phyloP scores from a whole-genome alignment of 2,888 invertebrate species.

The Oscheius sp. region DNA sequence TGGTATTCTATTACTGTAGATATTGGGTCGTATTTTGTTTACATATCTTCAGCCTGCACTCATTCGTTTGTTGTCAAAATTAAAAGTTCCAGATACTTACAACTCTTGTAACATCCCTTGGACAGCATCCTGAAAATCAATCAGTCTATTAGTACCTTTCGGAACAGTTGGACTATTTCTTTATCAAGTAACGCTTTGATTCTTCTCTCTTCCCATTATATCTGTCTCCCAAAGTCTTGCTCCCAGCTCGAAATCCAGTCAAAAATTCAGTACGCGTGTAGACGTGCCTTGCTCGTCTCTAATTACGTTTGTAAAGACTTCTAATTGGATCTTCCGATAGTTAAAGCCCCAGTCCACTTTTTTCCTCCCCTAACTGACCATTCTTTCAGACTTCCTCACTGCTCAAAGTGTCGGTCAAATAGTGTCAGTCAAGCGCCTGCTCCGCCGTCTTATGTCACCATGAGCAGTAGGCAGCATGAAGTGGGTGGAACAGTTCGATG shows the following conservation, averaged over 20 bases:
- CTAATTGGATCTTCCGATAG: background rate
- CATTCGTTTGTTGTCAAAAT: too few relatives aligned
- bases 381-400: background rate
- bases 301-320: constrained; percentile 12
- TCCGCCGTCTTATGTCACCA: constrained; percentile 24
- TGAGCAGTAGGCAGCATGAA: constrained; percentile 29
- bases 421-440: background rate
- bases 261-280: background rate
- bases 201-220: background rate
- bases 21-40: too few relatives aligned
- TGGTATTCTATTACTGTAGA: too few relatives aligned
- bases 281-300: background rate
- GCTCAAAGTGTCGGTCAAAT: background rate
- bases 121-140: too few relatives aligned
- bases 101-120: too few relatives aligned
- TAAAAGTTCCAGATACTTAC: too few relatives aligned
- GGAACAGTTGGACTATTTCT: background rate
- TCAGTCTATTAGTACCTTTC: background rate
- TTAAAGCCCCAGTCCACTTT: background rate
- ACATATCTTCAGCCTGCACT: too few relatives aligned
- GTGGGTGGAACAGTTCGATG: constrained; percentile 67
- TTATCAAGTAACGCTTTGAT: background rate
- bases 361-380: too few relatives aligned
- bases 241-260: background rate
- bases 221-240: background rate